Percentiles rank a stretch among this genome's conserved stretches.
phyloP scores from a whole-genome alignment of 2,888 invertebrate species.

The Coelinius sp. region DNA sequence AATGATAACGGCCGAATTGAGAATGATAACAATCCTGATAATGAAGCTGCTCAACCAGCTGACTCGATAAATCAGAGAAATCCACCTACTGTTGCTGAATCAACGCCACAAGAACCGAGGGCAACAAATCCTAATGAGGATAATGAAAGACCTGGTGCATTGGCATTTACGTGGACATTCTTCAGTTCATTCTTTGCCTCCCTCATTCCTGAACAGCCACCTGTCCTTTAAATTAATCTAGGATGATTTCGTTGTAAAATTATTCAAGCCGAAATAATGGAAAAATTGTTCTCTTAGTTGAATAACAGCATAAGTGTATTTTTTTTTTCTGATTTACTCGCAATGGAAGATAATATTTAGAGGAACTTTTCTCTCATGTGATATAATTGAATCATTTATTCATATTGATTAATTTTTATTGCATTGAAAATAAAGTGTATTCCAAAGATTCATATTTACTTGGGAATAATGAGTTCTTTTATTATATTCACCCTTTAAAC shows the following conservation, averaged over 20 bases:
- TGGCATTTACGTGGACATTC: conserved; percentile 90
- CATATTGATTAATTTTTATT: not conserved
- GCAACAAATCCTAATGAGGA: conserved; percentile 63
- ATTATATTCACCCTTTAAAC: too few species aligned
- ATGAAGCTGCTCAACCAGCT: conserved; percentile 44
- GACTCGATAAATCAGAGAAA: conserved; percentile 50
- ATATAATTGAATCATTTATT: conserved; percentile 6
- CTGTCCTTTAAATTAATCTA: conserved; percentile 70
- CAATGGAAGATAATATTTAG: not conserved
- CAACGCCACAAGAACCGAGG: conserved; percentile 56
- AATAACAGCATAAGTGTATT: not conserved
- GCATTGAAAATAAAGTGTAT: conserved; percentile 6
- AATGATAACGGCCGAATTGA: conserved; percentile 53
- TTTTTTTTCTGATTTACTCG: not conserved
- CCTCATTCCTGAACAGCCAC: conserved; percentile 90
- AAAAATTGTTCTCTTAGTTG: not conserved
- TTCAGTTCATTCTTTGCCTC: conserved; percentile 95
- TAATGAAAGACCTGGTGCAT: conserved; percentile 75
- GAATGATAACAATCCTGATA: conserved; percentile 58
- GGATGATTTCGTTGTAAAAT: too few species aligned
- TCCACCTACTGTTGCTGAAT: conserved; percentile 42
- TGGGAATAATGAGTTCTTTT: too few species aligned
- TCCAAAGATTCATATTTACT: conserved; percentile 4
- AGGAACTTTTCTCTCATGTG: not conserved
- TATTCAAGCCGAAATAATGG: too few species aligned